Base-by-base conservation (phyloP, 2,113 vertebrate species). In the Dicerorhinus sumatrensis region DNA sequence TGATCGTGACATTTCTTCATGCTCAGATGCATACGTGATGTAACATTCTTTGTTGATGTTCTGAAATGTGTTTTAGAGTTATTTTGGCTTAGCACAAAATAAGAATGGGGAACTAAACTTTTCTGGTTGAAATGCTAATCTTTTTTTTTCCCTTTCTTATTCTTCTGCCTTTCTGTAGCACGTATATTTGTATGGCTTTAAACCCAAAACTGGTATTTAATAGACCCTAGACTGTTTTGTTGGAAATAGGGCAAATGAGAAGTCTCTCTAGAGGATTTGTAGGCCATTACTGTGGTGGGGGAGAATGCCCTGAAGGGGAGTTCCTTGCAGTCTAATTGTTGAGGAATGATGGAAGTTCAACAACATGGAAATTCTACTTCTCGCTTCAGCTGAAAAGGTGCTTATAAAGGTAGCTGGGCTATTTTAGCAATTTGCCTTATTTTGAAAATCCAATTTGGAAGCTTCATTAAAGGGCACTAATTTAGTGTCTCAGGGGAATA, bases 391-490 rank as follows among this genome's bases (percentile, higher is more conserved):
- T 97, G 93, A 42, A 81, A 97, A 98, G 98, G 96, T 97, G 95
- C 96, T 98, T 97, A 92, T 46, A 39, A 97, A 97, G 97, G 97
- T 96, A 96, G 94, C 83, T 76, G 83, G 96, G 92, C 93, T 95
- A 95, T 98, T 96, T 94, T 95, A 96, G 87, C 96, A 97, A 97
- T 98, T 96, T 72, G 87, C 96, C 84, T 97, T 94, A 80, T 95
- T 98, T 94, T 92, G 94, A 98, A 98, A 98, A 98, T 98, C 95
- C 97, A 97, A 98, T 98, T 98, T 97, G 97, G 93, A 95, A 97
- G 95, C 97, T 97, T 98, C 97, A 97, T 97, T 98, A 97, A 93
- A 97, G 96, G 97, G 95, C 95, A 94, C 93, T 97, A 96, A 98
- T 98, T 97, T 93, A 89, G 93, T 56, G 79, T 97, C 98, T 92